Conservation (phyloP, 2,888 invertebrate species). For the Drosophila melanosoma region DNA sequence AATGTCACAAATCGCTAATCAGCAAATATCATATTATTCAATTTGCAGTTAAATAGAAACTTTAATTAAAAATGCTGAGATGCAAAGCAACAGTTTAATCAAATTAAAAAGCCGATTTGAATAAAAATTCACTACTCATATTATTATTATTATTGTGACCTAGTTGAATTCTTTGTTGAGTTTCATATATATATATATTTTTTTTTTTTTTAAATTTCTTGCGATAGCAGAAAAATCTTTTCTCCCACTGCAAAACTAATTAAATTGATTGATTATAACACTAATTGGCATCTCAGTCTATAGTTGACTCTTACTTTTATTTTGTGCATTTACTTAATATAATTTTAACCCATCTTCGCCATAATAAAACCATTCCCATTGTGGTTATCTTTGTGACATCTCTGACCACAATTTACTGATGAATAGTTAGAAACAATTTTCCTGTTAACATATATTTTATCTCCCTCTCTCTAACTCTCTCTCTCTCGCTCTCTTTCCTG, state of each 20-base stretch:
- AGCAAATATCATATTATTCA: not conserved
- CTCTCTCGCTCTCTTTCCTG: not conserved
- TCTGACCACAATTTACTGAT: not conserved
- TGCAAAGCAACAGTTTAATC: not conserved
- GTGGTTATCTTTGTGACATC: not conserved
- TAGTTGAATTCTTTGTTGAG: not conserved
- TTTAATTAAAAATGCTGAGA: not conserved
- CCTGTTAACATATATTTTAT: not conserved
- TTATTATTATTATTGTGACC: not conserved
- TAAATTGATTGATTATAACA: not conserved
- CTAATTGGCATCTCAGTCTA: not conserved
- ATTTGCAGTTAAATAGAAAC: not conserved
- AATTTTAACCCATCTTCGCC: not conserved
- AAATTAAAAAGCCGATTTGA: not conserved
- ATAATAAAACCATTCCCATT: not conserved
- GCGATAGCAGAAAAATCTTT: not conserved
- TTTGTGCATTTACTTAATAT: not conserved
- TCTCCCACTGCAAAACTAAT: not conserved
- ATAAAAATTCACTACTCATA: not conserved
- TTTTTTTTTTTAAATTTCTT: not conserved
- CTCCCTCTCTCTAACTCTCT: not conserved
- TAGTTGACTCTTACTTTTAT: not conserved
- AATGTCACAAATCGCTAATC: not conserved
- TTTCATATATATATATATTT: too few relatives aligned
- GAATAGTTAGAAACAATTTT: not conserved